These are phyloP conservation scores for Glyptemys insculpta DNA, from an alignment of 2,797 vertebrate species.

Conservation along the genomic window DNA sequence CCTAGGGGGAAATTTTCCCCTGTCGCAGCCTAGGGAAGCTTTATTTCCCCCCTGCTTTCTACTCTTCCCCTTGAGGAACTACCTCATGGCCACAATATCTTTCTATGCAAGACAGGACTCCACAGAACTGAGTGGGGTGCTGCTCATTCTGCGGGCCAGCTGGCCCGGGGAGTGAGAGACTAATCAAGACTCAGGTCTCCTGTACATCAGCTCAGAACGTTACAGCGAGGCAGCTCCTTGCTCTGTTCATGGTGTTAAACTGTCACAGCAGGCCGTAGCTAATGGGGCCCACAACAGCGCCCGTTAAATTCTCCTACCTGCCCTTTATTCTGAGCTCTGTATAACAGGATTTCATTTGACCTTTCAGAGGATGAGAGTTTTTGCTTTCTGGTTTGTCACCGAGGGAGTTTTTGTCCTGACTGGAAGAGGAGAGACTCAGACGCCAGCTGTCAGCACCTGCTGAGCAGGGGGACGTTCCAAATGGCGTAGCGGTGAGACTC, in stretches of 20 bases:
- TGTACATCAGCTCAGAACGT: background rate
- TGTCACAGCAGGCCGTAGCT: background rate
- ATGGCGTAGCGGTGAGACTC: background rate
- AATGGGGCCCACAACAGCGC: background rate
- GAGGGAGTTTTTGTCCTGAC: background rate
- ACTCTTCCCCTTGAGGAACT: background rate
- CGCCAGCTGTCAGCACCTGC: background rate
- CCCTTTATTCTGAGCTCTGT: background rate
- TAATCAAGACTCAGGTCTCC: background rate
- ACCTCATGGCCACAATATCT: background rate
- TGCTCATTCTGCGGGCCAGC: background rate
- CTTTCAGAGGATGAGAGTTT: fast-evolving
- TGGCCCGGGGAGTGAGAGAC: background rate
- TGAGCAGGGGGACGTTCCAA: background rate
- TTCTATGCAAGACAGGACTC: background rate
- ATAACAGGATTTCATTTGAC: background rate
- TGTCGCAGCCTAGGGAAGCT: background rate
- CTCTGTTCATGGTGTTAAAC: background rate
- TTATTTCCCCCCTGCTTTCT: background rate
- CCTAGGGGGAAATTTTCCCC: background rate
- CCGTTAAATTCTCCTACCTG: background rate
- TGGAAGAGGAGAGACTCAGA: background rate
- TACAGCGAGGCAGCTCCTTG: background rate
- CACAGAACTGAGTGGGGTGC: background rate
- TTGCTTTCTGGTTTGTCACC: background rate